Conservation (phyloP, 2,113 vertebrate species). For the Nematolebias whitei region DNA sequence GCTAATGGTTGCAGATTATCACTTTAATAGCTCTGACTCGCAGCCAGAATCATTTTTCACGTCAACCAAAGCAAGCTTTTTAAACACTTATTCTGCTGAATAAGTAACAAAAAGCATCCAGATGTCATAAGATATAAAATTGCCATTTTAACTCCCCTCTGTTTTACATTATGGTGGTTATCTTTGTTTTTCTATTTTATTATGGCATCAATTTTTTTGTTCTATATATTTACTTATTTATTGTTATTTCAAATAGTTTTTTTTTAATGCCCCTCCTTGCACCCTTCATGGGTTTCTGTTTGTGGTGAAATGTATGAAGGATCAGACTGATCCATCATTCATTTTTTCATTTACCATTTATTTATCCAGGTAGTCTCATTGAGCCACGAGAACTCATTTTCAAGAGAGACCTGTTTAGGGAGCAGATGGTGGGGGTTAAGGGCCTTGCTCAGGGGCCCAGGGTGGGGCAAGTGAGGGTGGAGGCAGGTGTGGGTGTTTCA, state of each 20-base stretch:
- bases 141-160: not conserved
- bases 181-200: not conserved
- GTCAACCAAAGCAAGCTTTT: not conserved
- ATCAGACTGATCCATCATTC: too few species aligned
- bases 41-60: not conserved
- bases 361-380: too few species aligned
- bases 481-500: too few species aligned
- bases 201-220: not conserved
- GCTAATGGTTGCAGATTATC: not conserved
- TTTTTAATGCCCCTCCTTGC: not conserved
- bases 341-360: too few species aligned
- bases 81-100: not conserved
- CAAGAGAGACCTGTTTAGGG: too few species aligned
- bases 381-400: too few species aligned
- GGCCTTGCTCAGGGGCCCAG: too few species aligned
- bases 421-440: too few species aligned
- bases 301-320: not conserved
- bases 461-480: too few species aligned
- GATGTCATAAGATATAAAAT: not conserved
- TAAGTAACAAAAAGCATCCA: not conserved
- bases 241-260: not conserved
- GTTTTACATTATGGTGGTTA: not conserved
- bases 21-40: slow-evolving; percentile 1
- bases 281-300: not conserved
- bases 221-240: slow-evolving; percentile 12